phyloP scores from a whole-genome alignment of 1,140 invertebrate genomes.

The Meteorus sp. region DNA sequence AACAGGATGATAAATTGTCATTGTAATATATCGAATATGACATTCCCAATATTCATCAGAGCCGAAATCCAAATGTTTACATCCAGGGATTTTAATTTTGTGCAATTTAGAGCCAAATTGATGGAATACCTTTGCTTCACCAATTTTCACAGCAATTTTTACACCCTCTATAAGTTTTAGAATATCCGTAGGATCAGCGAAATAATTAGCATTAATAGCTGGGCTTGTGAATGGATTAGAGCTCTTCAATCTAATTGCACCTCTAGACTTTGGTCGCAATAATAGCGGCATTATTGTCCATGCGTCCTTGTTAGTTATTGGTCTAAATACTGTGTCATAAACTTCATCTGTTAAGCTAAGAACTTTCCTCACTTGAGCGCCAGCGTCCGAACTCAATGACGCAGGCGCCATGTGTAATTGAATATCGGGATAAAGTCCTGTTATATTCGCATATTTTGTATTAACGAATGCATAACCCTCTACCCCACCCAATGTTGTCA shows the following conservation, averaged over 20 bases:
- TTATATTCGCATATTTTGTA: slow-evolving; percentile 75
- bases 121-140: slow-evolving; percentile 75
- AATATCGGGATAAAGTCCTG: slow-evolving; percentile 77
- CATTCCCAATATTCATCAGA: slow-evolving; percentile 84
- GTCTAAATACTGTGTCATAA: slow-evolving; percentile 76
- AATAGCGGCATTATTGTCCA: slow-evolving; percentile 84
- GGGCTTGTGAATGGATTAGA: slow-evolving; percentile 85
- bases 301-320: slow-evolving; percentile 74
- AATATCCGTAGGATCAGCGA: slow-evolving; percentile 75
- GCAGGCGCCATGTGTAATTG: slow-evolving; percentile 88
- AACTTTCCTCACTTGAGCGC: slow-evolving; percentile 73
- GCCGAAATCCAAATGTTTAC: slow-evolving; percentile 70
- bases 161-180: slow-evolving; percentile 80
- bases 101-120: slow-evolving; percentile 79
- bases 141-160: slow-evolving; percentile 72
- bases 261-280: slow-evolving; percentile 77
- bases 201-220: slow-evolving; percentile 87
- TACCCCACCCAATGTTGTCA: slow-evolving; percentile 82
- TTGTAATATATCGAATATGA: slow-evolving; percentile 79
- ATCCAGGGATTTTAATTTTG: slow-evolving; percentile 75
- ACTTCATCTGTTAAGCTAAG: slow-evolving; percentile 81
- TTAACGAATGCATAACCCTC: slow-evolving; percentile 85
- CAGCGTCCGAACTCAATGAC: slow-evolving; percentile 78
- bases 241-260: slow-evolving; percentile 72
- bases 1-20: slow-evolving; percentile 85